Conservation (phyloP, 1,140 invertebrate species). For the Pogonus chalceus region DNA sequence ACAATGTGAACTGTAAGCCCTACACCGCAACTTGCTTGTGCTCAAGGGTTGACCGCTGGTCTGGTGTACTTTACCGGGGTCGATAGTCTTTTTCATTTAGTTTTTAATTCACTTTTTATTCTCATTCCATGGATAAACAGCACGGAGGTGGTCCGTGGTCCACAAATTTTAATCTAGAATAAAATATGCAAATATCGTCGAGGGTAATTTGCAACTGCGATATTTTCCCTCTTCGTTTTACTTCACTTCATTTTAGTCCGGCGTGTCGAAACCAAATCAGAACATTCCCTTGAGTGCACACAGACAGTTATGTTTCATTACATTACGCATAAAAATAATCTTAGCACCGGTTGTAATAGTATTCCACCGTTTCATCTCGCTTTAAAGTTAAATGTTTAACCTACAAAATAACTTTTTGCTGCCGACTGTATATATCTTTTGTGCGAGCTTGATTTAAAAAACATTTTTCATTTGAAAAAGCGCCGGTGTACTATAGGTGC, state of each 20-base stretch:
- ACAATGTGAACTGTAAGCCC: background rate
- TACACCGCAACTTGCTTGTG: background rate
- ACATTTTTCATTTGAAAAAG: too few relatives aligned
- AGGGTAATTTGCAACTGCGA: background rate
- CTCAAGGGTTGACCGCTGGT: background rate
- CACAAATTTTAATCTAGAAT: background rate
- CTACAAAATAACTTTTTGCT: too few relatives aligned
- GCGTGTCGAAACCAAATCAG: background rate
- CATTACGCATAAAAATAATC: background rate
- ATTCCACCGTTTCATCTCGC: too few relatives aligned
- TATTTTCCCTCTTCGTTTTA: background rate
- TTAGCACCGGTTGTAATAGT: too few relatives aligned
- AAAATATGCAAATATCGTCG: background rate
- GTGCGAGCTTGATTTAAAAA: too few relatives aligned
- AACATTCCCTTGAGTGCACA: background rate
- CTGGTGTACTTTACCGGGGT: background rate
- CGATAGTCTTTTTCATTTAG: background rate
- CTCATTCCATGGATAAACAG: background rate
- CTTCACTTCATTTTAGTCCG: background rate
- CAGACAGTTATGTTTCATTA: background rate
- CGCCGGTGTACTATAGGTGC: too few relatives aligned
- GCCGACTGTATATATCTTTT: too few relatives aligned
- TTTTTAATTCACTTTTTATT: background rate
- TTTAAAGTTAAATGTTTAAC: too few relatives aligned
- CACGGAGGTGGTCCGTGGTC: background rate